Evolutionary conservation across 1,140 invertebrate species (phyloP), one percentile per base, ranked within the genome.

Genomic region (Orchesella cincta): DNA sequence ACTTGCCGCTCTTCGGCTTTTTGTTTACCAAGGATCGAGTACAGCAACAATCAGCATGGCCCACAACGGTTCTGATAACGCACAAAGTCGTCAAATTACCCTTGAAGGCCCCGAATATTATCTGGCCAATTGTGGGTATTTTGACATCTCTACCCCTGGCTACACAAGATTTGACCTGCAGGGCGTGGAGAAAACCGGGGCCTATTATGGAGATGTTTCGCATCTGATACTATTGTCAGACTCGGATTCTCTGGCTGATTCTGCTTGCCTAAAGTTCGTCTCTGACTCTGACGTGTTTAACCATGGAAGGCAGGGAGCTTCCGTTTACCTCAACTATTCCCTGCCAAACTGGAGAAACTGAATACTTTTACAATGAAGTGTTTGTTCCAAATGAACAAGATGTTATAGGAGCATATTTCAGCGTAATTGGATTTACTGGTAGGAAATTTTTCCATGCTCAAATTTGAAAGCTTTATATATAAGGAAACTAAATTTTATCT

Each of bases 351-450:
- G 1, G 1, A 1, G 29, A 33, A 31, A 31, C 31, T 12, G 77
- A 77, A 34, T 82, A 82, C 57, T 82, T 82, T 70, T 82, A 82
- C 34, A 82, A 80, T 51, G 81, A 82, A 72, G 64, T 82, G 1
- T 73, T 34, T 33, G 75, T 82, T 0, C 81, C 81, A 31, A 14
- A 46, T 5, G 76, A 74, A 2, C 35, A 76, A 31, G 81, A 82
- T 77, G 75, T 67, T 14, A n/a, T 79, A 0, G 79, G 77, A 20
- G 64, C 70, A 20, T 82, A 80, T 73, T 80, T 78, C 26, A 57
- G 70, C 31, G 79, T 79, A 8, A 39, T 34, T 35, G 81, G 81
- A 3, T 81, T 81, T 71, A n/a, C n/a, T n/a, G n/a, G n/a, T n/a
- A n/a, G n/a, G n/a, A n/a, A n/a, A n/a, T n/a, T 80, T 82, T 73